Base-by-base conservation (phyloP, 1,140 invertebrate species). In the Sipha flava region DNA sequence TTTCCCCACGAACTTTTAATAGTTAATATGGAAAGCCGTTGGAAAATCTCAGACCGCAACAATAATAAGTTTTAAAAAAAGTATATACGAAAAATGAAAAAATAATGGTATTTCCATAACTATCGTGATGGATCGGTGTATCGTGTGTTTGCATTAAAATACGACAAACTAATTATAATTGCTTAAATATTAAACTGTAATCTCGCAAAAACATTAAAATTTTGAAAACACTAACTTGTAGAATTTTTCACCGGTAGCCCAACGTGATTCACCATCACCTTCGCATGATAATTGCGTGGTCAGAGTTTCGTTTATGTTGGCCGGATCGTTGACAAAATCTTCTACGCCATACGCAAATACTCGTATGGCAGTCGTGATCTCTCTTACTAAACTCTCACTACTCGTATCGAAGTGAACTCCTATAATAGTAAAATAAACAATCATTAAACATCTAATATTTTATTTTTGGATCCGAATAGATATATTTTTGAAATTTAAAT, bases 361-460 rank as follows among this genome's bases (percentile, higher is more conserved):
- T 84, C 94, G 93, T 31, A 96, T 92, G 4, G 94, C 94, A 26
- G 93, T 94, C 3, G 93, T 92, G 52, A 96, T 95, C 84, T 95
- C 93, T 81, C 91, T 91, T 81, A 95, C 91, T 7, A 96, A 85
- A 34, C 92, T 91, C 0, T 89, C 87, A 80, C 91, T 92, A 72
- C 91, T 92, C 23, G 95, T 96, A 84, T 97, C 94, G 82, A 96
- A 97, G 85, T 97, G 94, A 0, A 96, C 94, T 80, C 93, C 93
- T 95, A 86, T 0, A 84, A 83, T 59, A 26, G 49, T 23, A 79
- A 43, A 40, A 64, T 14, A n/a, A n/a, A 77, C 26, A 18, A 34
- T 12, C 23, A 52, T 31, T 31, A 40, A 10, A 40, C 5, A 40
- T 7, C n/a, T n/a, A n/a, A n/a, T n/a, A n/a, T n/a, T n/a, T n/a